Base-by-base conservation (phyloP, 1,140 invertebrate genomes). In the Schmidtea mediterranea region DNA sequence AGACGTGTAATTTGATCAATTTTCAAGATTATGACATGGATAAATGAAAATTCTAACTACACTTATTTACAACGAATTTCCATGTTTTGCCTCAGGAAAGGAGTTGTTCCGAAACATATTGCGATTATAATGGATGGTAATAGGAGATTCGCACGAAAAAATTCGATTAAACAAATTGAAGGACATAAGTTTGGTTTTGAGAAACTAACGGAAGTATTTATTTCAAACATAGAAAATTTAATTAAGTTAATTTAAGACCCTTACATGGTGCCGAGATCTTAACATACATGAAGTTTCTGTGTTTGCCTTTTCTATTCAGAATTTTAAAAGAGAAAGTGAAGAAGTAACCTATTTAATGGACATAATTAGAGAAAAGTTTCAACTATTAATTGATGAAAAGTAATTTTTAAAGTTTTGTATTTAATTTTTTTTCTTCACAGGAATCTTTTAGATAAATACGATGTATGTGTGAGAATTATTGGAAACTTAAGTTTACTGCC, bases 71-170 rank as follows among this genome's bases (percentile, higher is more conserved):
- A 89, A 66, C 67, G 70, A 41, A 65, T 81, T 18, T 76, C 74
- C 55, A 69, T 80, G n/a, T 76, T 76, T 58, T 63, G 86, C 24
- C 59, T 94, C 40, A 79, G 75, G 63, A 73, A 73, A 51, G 84
- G 86, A 5, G 68, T 73, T 18, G 68, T 95, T 52, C 89, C 89
- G 0, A 72, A 74, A 55, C 89, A 97, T 69, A 70, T 95, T 48
- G 87, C 84, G 1, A 77, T 97, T 60, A 94, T 97, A 48, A 94
- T 97, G 86, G 92, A 98, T 69, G 92, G 92, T 16, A 98, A 98
- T 68, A 72, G 92, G 51, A 69, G 92, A 54, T 98, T 76, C 71
- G 92, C 92, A 1, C 75, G 71, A 51, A 82, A 82, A 61, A 72
- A 75, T 36, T 72, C 78, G 16, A 70, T 86, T 1, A 66, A 75